Base-by-base conservation (phyloP, 2,113 vertebrate species). In the Halichoerus grypus region DNA sequence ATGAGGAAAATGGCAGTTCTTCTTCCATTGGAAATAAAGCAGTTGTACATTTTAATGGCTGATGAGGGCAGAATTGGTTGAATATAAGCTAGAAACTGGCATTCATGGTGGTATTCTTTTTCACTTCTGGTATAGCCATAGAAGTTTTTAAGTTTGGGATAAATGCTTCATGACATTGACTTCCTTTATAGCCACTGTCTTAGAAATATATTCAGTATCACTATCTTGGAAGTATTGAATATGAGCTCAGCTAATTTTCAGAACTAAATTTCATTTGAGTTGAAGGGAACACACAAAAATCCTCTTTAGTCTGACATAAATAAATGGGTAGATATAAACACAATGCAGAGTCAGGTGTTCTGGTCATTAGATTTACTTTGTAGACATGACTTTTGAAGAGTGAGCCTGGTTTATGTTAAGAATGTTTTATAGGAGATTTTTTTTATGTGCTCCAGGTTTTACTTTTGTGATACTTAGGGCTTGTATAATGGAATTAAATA, bases 401-500 rank as follows among this genome's bases (percentile, higher is more conserved):
- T 79, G 5, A 90, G 21, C 15, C 42, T 90, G 10, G 15, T 36
- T 90, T 65, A 65, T 46, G 22, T 79, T 79, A 57, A 36, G 31
- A 83, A 61, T 49, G 55, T 84, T 93, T 84, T 93, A 36, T 93
- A 83, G 80, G 51, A 14, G 31, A 51, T 74, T 63, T 93, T 74
- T 28, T 55, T 36, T 57, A 36, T 21, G 26, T 76, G 16, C 39
- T 61, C 1, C 24, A 49, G 36, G 39, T 61, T 84, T 93, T 61
- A 36, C 42, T 93, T 77, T 84, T 83, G 36, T 71, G 57, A 90
- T 65, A 63, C 76, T 16, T 84, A 84, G 39, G 22, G 16, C 31
- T 93, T 93, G 55, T 84, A 74, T 83, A 93, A 15, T 84, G 16
- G 42, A 90, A 79, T 65, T 63, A 74, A 92, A 49, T 61, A 36